Base-by-base conservation (phyloP, 2,113 vertebrate species). In the Lophura nycthemera region DNA sequence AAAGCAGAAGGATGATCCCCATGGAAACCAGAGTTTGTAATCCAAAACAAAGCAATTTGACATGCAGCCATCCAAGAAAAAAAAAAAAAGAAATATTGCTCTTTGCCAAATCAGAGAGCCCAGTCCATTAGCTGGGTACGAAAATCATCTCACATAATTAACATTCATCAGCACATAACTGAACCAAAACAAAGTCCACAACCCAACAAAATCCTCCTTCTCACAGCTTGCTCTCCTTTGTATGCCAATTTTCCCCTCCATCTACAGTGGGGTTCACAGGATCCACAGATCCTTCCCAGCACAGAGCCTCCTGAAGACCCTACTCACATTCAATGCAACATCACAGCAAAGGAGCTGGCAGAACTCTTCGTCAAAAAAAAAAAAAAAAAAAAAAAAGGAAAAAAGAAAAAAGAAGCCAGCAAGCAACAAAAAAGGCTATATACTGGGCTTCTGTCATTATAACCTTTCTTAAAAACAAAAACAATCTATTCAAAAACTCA, bases 1-100 rank as follows among this genome's bases (percentile, higher is more conserved):
- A 56, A 83, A 89, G 22, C 54, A 87, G 34, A 83, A 87, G 59
- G 36, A 76, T 4, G 0, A 94, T 94, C 19, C 4, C 88, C 88
- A 95, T 91, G 82, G 96, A 92, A 94, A 96, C 94, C 67, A 83
- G 71, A 76, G 56, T 16, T 13, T 57, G 59, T 54, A 82, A 73
- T 21, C 72, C 59, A 64, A 92, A 88, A 89, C 48, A 82, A 94
- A 91, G 38, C 36, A n/a, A 89, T 82, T 79, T 92, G n/a, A 47
- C 66, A 82, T 27, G 32, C 77, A 86, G 38, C 64, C 52, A 64
- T 50, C 4, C 6, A 75, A 24, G 27, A 56, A 30, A 36, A 29
- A 56, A 36, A 36, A 19, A 30, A 15, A 52, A 36, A 32, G 24
- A 81, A 79, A 34, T 17, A 50, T 5, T 80, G 25, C 14, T 87